Evolutionary conservation across 1,140 invertebrate genomes (phyloP), one percentile per base, ranked within the genome.

Genomic region (Drosophila serrata): DNA sequence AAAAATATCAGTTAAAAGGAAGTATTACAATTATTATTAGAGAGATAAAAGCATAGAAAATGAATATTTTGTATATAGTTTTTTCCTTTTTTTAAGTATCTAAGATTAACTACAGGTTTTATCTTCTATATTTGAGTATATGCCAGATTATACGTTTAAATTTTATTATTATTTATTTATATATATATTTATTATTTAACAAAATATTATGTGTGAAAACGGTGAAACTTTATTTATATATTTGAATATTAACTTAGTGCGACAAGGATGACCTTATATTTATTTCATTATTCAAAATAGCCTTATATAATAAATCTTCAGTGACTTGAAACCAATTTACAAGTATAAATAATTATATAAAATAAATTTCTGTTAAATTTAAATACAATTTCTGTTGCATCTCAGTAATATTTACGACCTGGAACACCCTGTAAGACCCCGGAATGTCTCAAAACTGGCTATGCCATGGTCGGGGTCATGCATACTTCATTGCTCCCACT

Each of bases 401-500:
- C 8, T 2, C 1, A 2, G 7, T n/a, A 24, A 15, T 27, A 24
- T 0, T 3, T 12, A 24, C 13, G 2, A 2, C 17, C 45, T 48
- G 5, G 8, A n/a, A 27, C n/a, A 24, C 19, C 6, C 22, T 48
- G 7, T n/a, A 46, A 27, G 4, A n/a, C n/a, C n/a, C 1, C 13
- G 11, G 6, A 4, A 1, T 7, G 0, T 6, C 46, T 17, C 15
- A 15, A 4, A 1, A 51, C 48, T n/a, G 17, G 17, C 33, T 53
- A 22, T 37, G 4, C 15, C 51, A 35, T 53, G 9, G 19, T 35
- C 51, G 31, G 19, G 33, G 19, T 24, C 51, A 35, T 29, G 46
- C 49, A 53, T 22, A 22, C 49, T 53, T 22, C 31, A 35, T 37
- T 9, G 35, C 19, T 37, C 3, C 51, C 51, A 55, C 51, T 55